Base-by-base conservation (phyloP, 92 coral and sea anemone species). In the Epizoanthus stellaris region DNA sequence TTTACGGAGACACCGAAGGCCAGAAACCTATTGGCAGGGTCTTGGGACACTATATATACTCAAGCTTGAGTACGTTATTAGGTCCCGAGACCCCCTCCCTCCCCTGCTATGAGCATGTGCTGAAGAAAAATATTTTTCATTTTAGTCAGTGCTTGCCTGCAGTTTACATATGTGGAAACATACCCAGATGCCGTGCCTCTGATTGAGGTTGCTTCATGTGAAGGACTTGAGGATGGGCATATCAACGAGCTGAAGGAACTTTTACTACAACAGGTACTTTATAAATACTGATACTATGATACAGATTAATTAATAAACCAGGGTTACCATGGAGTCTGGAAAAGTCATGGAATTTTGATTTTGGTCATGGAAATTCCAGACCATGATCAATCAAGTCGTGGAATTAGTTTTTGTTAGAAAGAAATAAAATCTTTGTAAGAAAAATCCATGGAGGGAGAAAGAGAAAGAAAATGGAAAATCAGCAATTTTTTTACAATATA, bases 161-260 rank as follows among this genome's bases (percentile, higher is more conserved):
- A 95, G 93, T 96, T 96, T 77, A 94, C 96, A 10, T 92, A 90
- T 85, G 97, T 93, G 16, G 97, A 93, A 63, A 89, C 81, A 42
- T 96, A 96, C 66, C 99, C 99, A 25, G 99, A 96, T 84, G 98
- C 90, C 4, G 85, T 82, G n/a, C 99, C 99, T 14, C 52, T 89
- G 66, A 88, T 96, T 67, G 98, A 95, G 68, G 81, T 96, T 67
- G 71, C 87, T 13, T 85, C 91, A 25, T 34, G 69, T 56, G 94
- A 93, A 77, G 98, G 98, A 10, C 63, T 96, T 2, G 86, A 86
- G 47, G 87, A 93, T 84, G 85, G 91, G 45, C 87, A 89, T 42
- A 80, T 87, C 17, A 86, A 85, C 47, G 76, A 77, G 53, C 77
- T 96, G 13, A 87, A 76, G 77, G 89, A 91, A 45, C 77, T 87